A percentile compares a stretch with the other conserved stretches of the same genome.
Conservation (phyloP, 2,888 invertebrate species). For the Resseliella maxima region DNA sequence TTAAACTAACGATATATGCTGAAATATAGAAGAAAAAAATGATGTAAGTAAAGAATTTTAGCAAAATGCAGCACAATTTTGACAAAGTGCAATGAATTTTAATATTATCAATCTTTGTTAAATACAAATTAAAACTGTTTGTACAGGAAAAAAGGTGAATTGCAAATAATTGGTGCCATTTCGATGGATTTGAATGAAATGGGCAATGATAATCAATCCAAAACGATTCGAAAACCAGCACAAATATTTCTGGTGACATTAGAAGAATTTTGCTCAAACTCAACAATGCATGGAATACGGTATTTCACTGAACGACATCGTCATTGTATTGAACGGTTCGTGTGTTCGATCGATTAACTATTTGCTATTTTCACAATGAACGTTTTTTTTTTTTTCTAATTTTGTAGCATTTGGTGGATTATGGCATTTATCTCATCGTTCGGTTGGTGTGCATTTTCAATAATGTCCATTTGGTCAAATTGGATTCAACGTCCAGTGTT, state of each 20-base stretch:
- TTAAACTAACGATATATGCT: too few species aligned
- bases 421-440: background rate
- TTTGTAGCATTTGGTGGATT: background rate
- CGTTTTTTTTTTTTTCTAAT: background rate
- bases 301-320: background rate
- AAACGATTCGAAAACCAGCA: background rate
- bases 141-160: background rate
- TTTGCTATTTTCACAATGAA: background rate
- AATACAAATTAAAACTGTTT: too few species aligned
- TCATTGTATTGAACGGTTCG: background rate
- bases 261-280: background rate
- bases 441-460: background rate
- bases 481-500: background rate
- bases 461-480: background rate
- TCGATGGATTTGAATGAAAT: background rate
- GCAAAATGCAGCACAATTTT: too few species aligned
- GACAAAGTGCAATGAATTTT: too few species aligned
- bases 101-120: too few species aligned
- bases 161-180: background rate
- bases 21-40: too few species aligned
- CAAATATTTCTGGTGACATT: background rate
- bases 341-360: background rate
- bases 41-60: too few species aligned
- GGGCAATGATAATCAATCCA: background rate
- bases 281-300: background rate